These are phyloP conservation scores for Microcebus ravelobensis DNA, from an alignment of 2,113 vertebrate species.

Conservation along the genomic window DNA sequence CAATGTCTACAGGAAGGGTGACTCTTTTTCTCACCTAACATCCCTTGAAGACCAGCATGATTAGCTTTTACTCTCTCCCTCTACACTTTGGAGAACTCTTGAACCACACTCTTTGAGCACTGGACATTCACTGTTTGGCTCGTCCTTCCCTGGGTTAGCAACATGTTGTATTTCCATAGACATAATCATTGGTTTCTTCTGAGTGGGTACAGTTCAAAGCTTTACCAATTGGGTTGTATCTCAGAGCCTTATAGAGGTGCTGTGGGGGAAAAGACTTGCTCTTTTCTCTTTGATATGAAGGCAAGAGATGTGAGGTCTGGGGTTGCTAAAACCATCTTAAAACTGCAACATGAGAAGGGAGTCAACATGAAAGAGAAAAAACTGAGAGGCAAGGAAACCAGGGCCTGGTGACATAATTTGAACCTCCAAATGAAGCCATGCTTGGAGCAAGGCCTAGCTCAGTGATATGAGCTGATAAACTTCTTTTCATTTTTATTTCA, in stretches of 20 bases:
- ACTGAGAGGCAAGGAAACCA: not conserved
- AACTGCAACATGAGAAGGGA: not conserved
- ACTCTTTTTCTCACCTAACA: not conserved
- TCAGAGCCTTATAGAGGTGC: not conserved
- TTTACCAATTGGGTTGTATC: too few species aligned
- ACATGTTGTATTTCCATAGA: not conserved
- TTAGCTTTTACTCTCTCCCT: not conserved
- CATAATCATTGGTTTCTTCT: not conserved
- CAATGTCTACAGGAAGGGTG: not conserved
- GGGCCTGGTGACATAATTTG: not conserved
- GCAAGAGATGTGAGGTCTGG: not conserved
- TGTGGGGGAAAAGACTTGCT: not conserved
- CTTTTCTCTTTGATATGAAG: not conserved
- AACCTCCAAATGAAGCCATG: not conserved
- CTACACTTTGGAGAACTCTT: not conserved
- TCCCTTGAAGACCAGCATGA: not conserved
- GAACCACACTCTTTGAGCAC: not conserved
- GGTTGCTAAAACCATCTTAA: not conserved
- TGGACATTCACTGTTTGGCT: not conserved
- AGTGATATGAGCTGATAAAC: not conserved
- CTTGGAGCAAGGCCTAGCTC: not conserved
- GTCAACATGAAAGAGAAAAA: not conserved
- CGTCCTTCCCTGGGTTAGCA: not conserved
- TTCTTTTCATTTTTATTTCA: slow-evolving; percentile 67
- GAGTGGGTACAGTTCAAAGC: not conserved